These are phyloP conservation scores for Macrochelys suwanniensis DNA, from an alignment of 2,797 vertebrate genomes.

Conservation along the genomic window DNA sequence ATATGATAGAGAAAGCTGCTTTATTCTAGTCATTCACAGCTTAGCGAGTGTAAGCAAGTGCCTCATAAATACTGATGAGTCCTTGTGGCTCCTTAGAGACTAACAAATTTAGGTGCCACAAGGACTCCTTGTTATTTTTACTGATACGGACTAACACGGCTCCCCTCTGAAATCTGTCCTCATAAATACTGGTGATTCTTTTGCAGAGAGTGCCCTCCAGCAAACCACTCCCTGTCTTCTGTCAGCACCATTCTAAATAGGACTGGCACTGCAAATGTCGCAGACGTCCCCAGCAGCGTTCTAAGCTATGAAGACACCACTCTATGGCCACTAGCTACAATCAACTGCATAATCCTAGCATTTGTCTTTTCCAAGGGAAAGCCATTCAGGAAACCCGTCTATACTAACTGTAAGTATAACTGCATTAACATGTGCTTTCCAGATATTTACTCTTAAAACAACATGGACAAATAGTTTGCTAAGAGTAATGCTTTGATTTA, in stretches of 20 bases:
- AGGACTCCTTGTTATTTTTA: too few species aligned
- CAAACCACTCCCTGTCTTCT: constrained; percentile 33
- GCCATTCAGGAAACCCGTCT: constrained; percentile 82
- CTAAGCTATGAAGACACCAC: constrained; percentile 78
- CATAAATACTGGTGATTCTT: neutral
- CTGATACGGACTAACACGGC: too few species aligned
- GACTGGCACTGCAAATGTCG: constrained; percentile 51
- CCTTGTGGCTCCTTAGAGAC: too few species aligned
- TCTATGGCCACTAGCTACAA: constrained; percentile 72
- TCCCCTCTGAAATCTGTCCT: too few species aligned
- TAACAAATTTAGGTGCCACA: too few species aligned
- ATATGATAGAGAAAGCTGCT: neutral
- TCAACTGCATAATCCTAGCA: constrained; percentile 77
- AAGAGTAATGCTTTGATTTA: neutral
- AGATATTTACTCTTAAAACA: neutral
- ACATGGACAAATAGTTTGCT: neutral
- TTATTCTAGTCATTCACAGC: neutral
- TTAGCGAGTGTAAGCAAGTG: neutral
- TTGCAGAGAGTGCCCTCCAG: constrained; percentile 70
- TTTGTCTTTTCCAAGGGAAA: constrained; percentile 83
- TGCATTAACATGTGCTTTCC: neutral
- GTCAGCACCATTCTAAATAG: constrained; percentile 6
- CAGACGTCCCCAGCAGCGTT: neutral
- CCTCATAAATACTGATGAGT: neutral
- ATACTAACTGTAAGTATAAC: constrained; percentile 80